phyloP scores from a whole-genome alignment of 2,797 vertebrate genomes.

The Ciconia nigra region DNA sequence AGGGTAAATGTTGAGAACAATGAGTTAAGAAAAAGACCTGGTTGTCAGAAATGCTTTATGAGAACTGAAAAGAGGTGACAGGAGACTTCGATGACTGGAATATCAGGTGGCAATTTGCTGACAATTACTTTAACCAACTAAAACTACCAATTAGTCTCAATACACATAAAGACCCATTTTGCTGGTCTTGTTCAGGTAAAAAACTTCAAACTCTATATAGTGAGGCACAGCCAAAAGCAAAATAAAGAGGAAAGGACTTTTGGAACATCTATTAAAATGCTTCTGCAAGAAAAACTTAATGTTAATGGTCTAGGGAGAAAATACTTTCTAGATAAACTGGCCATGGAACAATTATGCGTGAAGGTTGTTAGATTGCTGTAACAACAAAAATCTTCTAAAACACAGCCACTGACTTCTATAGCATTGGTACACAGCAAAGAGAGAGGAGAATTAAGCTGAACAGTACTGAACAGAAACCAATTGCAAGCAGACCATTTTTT shows the following conservation, averaged over 20 bases:
- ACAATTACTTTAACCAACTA: neutral
- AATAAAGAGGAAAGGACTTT: neutral
- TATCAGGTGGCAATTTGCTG: neutral
- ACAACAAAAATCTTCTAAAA: neutral
- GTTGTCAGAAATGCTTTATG: neutral
- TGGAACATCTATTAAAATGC: neutral
- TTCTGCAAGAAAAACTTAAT: neutral
- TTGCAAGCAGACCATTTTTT: neutral
- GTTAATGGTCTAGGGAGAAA: neutral
- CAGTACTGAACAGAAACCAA: fast-evolving
- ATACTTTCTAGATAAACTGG: neutral
- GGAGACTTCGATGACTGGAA: neutral
- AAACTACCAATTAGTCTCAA: neutral
- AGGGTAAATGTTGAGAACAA: neutral
- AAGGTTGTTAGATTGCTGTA: neutral
- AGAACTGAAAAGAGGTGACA: neutral
- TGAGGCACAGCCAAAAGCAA: neutral
- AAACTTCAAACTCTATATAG: fast-evolving
- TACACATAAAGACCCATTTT: neutral
- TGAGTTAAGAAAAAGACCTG: neutral
- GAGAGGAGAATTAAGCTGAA: neutral
- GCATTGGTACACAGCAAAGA: neutral
- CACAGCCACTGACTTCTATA: neutral
- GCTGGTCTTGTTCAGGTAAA: neutral
- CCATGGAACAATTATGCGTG: neutral